phyloP scores from a whole-genome alignment of 2,888 invertebrate species.

The Zaprionus lineosus region DNA sequence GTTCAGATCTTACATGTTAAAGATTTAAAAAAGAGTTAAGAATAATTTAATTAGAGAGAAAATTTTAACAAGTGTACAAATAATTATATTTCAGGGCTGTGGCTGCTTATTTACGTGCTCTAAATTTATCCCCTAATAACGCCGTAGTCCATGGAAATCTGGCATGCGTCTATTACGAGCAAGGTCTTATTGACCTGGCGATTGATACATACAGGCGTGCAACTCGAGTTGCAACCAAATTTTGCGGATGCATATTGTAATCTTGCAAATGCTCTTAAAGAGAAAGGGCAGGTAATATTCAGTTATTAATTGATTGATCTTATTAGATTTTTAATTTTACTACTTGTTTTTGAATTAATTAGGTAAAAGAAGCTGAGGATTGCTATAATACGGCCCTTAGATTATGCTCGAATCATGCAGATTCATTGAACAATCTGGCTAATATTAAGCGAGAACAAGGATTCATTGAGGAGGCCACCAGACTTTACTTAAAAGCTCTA shows the following conservation, averaged over 20 bases:
- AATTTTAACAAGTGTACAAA: too few relatives aligned
- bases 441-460: slow-evolving; percentile 99
- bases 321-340: too few relatives aligned
- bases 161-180: slow-evolving; percentile 99
- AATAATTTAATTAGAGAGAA: too few relatives aligned
- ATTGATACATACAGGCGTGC: slow-evolving; percentile 99
- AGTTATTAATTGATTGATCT: too few relatives aligned
- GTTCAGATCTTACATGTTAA: too few relatives aligned
- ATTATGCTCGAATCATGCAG: slow-evolving; percentile 97
- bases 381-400: slow-evolving; percentile 97
- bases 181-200: slow-evolving; percentile 98
- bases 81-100: slow-evolving; percentile 96
- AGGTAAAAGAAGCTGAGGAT: slow-evolving; percentile 96
- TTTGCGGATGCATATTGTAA: slow-evolving; percentile 99
- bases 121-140: slow-evolving; percentile 97
- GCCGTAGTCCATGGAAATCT: slow-evolving; percentile 98
- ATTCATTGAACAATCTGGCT: slow-evolving; percentile 98
- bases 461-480: slow-evolving; percentile 97
- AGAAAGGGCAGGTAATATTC: slow-evolving; percentile 96
- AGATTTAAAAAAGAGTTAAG: too few relatives aligned
- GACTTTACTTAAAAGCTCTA: slow-evolving; percentile 94
- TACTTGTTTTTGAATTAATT: slow-evolving; percentile 4
- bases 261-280: slow-evolving; percentile 99
- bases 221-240: slow-evolving; percentile 98
- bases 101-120: slow-evolving; percentile 97